A percentile compares a stretch with the other conserved stretches of the same genome.
Evolutionary conservation across 1,140 invertebrate species (phyloP).

Genomic region (Gryon sp.): DNA sequence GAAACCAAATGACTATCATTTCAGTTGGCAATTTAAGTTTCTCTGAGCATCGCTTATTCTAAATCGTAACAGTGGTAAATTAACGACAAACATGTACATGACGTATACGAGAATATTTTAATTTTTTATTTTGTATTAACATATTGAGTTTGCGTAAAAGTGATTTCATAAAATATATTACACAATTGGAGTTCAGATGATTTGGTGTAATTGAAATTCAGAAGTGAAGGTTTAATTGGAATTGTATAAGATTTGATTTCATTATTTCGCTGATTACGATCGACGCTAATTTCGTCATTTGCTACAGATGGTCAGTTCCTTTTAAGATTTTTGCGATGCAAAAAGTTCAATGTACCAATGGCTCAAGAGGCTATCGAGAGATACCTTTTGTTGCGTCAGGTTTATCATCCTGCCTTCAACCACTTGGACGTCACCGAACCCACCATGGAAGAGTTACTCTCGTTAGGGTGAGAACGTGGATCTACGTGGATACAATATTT

Average conservation of each 20-base stretch:
- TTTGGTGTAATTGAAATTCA: slow-evolving; percentile 1
- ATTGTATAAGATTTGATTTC: slow-evolving; percentile 17
- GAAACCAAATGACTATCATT: no score
- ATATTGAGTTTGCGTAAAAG: slow-evolving; percentile 33
- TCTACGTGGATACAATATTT: no score
- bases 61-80: no score
- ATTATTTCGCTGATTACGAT: slow-evolving; percentile 8
- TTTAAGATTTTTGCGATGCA: slow-evolving; percentile 88
- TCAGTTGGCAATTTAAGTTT: no score
- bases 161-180: slow-evolving; percentile 27
- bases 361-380: slow-evolving; percentile 89
- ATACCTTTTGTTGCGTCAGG: slow-evolving; percentile 89
- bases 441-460: slow-evolving; percentile 85
- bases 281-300: slow-evolving; percentile 34
- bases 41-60: no score
- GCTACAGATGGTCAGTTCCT: slow-evolving; percentile 86
- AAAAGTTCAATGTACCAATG: slow-evolving; percentile 91
- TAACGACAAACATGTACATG: no score
- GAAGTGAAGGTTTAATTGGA: slow-evolving; percentile 8
- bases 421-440: slow-evolving; percentile 86
- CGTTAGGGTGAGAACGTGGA: slow-evolving; percentile 82
- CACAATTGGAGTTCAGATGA: not conserved
- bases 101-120: no score
- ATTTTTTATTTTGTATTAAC: slow-evolving; percentile 1
- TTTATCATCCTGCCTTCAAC: slow-evolving; percentile 85